Base-by-base conservation (phyloP, 37 sponge, comb jelly and placozoan genomes). In the Crambe crambe region DNA sequence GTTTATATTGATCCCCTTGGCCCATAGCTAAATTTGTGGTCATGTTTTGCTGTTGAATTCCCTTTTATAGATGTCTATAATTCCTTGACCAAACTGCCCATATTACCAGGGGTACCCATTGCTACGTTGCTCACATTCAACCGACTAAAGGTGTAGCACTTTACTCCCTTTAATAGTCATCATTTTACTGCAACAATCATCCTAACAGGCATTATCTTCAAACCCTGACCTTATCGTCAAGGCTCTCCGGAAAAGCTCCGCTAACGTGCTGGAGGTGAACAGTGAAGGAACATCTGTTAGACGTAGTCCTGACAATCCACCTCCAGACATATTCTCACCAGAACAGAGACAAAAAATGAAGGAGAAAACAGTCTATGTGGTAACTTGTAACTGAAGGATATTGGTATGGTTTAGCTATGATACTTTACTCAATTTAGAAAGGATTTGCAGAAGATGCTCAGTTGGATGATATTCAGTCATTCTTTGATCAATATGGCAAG, bases 61-160 rank as follows among this genome's bases (percentile, higher is more conserved):
- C 64, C 6, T 68, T 68, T 8, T 5, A 35, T 5, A 68, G 5
- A 25, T n/a, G 61, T 20, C 27, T n/a, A n/a, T 60, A n/a, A n/a
- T n/a, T 22, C 27, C 27, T 60, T 60, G 25, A 26, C 17, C 21
- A 4, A 6, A 22, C 5, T 4, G 61, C 17, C 4, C 17, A 20
- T 65, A 35, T 70, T 2, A 79, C 1, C 41, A 92, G 93, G 94
- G 93, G 80, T 96, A 20, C 79, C 89, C 21, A 23, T 96, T 3
- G 32, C 57, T 2, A 85, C 84, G 2, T 60, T 96, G 18, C 66
- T 93, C 0, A 92, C 85, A 22, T 96, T 96, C 78, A 96, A 92
- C 67, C 56, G 96, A 42, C 88, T 96, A 39, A 96, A 95, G 82
- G 79, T 67, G 41, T 79, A 84, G 42, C 36, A 1, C 60, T 38